Conservation (phyloP, 2,797 vertebrate genomes). For the Aselliscus stoliczkanus region DNA sequence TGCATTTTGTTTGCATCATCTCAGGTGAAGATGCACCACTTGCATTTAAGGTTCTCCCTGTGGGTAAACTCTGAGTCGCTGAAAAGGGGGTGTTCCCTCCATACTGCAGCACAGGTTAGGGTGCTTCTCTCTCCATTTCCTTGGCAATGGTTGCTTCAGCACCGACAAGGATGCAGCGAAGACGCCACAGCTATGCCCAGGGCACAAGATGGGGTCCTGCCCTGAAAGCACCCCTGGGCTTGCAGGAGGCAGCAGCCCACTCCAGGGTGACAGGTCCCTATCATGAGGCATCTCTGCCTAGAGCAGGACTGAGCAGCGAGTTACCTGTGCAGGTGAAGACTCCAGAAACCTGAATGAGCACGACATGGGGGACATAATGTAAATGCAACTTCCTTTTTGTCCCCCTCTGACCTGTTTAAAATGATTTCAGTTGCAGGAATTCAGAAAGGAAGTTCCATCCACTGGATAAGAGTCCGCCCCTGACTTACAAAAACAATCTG, state of each 20-base stretch:
- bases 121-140: no score
- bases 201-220: not conserved
- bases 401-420: not conserved
- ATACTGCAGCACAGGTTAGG: not conserved
- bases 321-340: not conserved
- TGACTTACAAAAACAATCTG: not conserved
- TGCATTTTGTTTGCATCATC: not conserved
- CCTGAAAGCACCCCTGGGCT: not conserved
- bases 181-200: not conserved
- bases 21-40: not conserved
- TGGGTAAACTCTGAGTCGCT: not conserved
- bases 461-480: not conserved
- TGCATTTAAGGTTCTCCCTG: not conserved
- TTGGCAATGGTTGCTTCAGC: no score
- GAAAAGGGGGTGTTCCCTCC: not conserved
- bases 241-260: not conserved
- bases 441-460: not conserved
- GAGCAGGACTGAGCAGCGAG: not conserved
- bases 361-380: not conserved
- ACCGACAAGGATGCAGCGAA: no score
- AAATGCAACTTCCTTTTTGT: not conserved
- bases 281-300: no score
- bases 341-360: not conserved
- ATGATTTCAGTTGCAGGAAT: not conserved
- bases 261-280: not conserved